phyloP scores from a whole-genome alignment of 2,797 vertebrate genomes.

The Melanotaenia trifasciata region DNA sequence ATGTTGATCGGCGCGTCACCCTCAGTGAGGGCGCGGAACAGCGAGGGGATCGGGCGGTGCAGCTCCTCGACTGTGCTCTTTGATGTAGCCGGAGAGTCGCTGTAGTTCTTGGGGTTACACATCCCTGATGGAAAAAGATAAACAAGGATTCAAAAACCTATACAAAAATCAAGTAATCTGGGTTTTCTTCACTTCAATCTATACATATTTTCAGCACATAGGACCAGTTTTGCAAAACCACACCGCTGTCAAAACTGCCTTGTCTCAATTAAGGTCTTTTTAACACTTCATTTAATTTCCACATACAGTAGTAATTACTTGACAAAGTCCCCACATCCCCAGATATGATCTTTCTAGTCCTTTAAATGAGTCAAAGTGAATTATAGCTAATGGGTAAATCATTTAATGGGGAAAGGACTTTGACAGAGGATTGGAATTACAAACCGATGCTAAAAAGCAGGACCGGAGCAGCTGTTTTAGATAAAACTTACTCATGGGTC shows the following conservation, averaged over 20 bases:
- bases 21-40: conserved; percentile 96
- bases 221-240: conserved; percentile 36
- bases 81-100: conserved; percentile 95
- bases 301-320: conserved; percentile 66
- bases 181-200: neutral
- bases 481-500: conserved; percentile 72
- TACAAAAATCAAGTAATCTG: no score
- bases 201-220: conserved; percentile 14
- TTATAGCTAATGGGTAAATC: conserved; percentile 73
- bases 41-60: conserved; percentile 93
- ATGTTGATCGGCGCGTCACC: conserved; percentile 93
- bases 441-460: conserved; percentile 55
- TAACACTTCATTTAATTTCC: conserved; percentile 69
- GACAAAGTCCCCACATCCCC: conserved; percentile 56
- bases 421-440: conserved; percentile 75
- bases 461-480: conserved; percentile 78
- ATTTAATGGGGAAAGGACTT: conserved; percentile 68
- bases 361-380: conserved; percentile 71
- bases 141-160: neutral
- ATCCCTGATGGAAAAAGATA: conserved; percentile 83
- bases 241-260: conserved; percentile 43
- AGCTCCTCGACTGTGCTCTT: conserved; percentile 98
- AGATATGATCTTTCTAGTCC: conserved; percentile 61
- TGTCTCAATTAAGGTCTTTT: conserved; percentile 57
- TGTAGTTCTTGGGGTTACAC: conserved; percentile 98